Evolutionary conservation across 2,888 invertebrate species (phyloP).

Genomic region (Heteromyza rotundicornis): DNA sequence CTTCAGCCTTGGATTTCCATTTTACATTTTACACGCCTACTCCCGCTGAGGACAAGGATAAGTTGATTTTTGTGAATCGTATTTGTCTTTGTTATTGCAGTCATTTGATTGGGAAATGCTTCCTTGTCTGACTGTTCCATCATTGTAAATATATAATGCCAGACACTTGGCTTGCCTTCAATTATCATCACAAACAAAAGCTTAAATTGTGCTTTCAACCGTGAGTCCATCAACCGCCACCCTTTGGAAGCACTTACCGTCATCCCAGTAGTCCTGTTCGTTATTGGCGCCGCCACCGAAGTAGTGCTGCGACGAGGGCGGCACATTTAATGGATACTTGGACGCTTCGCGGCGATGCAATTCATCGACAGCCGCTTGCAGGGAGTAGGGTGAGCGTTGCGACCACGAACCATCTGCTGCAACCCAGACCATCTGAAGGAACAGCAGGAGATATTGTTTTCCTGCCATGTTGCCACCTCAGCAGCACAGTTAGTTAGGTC

Average conservation of each 20-base stretch:
- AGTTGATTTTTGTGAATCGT: too few species aligned
- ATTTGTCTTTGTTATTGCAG: too few species aligned
- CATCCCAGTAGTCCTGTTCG: conserved; percentile 59
- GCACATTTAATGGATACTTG: conserved; percentile 52
- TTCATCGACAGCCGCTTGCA: conserved; percentile 62
- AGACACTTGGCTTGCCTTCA: neutral
- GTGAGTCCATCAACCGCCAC: too few species aligned
- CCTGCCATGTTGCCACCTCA: conserved; percentile 26
- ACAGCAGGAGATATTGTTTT: conserved; percentile 23
- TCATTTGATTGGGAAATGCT: too few species aligned
- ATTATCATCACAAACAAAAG: neutral
- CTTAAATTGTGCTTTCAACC: too few species aligned
- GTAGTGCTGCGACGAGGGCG: conserved; percentile 40
- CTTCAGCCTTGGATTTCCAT: too few species aligned
- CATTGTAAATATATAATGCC: too few species aligned
- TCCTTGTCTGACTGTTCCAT: too few species aligned
- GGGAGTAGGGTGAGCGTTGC: conserved; percentile 53
- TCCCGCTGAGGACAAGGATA: too few species aligned
- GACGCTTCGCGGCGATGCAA: conserved; percentile 58
- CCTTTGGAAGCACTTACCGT: conserved; percentile 56
- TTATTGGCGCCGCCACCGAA: conserved; percentile 34
- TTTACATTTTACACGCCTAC: too few species aligned
- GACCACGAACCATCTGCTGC: conserved; percentile 33
- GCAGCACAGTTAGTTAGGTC: too few species aligned
- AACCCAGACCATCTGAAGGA: conserved; percentile 30